Conservation (phyloP, 2,888 invertebrate genomes). For the Lithophane socia region DNA sequence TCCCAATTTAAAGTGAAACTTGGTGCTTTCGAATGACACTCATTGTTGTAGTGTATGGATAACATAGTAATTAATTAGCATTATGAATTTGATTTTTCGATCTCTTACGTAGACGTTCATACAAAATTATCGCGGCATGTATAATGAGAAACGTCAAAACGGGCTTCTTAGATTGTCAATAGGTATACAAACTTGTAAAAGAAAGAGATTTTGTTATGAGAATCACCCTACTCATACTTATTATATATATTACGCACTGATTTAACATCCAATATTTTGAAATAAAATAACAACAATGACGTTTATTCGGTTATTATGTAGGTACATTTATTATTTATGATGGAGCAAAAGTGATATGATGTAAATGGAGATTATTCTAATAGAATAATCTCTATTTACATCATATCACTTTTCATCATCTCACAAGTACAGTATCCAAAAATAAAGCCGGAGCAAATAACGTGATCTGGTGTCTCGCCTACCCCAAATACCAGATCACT, state of each 20-base stretch:
- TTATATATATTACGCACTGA: not conserved
- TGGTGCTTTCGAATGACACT: no score
- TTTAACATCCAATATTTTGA: not conserved
- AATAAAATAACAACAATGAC: not conserved
- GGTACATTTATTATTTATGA: not conserved
- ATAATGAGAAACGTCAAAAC: no score
- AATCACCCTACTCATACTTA: not conserved
- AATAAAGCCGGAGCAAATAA: not conserved
- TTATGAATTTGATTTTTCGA: no score
- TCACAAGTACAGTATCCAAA: not conserved
- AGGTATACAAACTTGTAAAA: not conserved
- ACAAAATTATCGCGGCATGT: no score
- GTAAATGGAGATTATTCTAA: not conserved
- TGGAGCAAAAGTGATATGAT: not conserved
- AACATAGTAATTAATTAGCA: no score
- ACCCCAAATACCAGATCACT: conserved; percentile 8
- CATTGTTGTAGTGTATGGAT: no score
- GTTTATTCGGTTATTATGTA: not conserved
- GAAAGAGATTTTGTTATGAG: not conserved
- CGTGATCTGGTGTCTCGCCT: conserved; percentile 1
- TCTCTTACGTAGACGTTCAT: no score
- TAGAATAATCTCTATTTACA: not conserved
- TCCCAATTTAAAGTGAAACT: no score
- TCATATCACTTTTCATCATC: no score
- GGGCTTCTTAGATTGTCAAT: not conserved